A percentile compares a stretch with the other conserved stretches of the same genome.
Conservation (phyloP, 1,140 invertebrate species). For the Caenorhabditis elegans region WBcel235 BX284603.4:7284501-7285000, state of each 20-base stretch:
- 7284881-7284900: background rate
- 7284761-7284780: conserved; percentile 37
- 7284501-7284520: conserved; percentile 42
- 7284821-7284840: conserved; percentile 45
- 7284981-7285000: too few species aligned
- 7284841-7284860: conserved; percentile 29
- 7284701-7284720: conserved; percentile 44
- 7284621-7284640: conserved; percentile 39
- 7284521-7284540: conserved; percentile 50
- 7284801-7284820: conserved; percentile 47
- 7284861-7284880: background rate
- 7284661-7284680: conserved; percentile 10
- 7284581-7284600: conserved; percentile 50
- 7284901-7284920: too few species aligned
- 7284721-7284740: conserved; percentile 41
- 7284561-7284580: conserved; percentile 44
- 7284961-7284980: too few species aligned
- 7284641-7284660: conserved; percentile 45
- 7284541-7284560: conserved; percentile 41
- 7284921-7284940: too few species aligned
- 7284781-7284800: conserved; percentile 31
- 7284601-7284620: background rate
- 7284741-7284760: conserved; percentile 43
- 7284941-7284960: too few species aligned
- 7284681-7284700: conserved; percentile 41